phyloP scores from a whole-genome alignment of 2,888 invertebrate genomes.

The Neoaliturus tenellus region DNA sequence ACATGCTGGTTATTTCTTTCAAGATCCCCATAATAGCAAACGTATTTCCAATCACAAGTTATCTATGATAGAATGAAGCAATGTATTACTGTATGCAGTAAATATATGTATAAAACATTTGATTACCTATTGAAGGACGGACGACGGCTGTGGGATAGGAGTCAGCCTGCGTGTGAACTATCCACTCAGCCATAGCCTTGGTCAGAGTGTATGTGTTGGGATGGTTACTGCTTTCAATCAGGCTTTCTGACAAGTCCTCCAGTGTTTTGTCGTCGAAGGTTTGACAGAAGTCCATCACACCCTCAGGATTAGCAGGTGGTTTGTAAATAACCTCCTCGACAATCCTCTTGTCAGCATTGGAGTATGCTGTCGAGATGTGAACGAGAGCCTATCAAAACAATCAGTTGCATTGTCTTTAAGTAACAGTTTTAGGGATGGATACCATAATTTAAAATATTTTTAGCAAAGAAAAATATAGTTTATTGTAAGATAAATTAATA shows the following conservation, averaged over 20 bases:
- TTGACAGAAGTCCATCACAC: constrained; percentile 74
- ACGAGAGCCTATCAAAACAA: constrained; percentile 77
- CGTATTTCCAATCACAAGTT: too few species aligned
- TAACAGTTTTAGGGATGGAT: too few species aligned
- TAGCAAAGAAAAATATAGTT: too few species aligned
- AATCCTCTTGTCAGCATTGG: constrained; percentile 74
- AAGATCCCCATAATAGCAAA: too few species aligned
- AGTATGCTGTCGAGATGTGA: constrained; percentile 94
- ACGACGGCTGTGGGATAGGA: constrained; percentile 80
- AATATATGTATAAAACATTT: too few species aligned
- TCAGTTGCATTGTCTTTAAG: not conserved
- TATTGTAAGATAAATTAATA: too few species aligned
- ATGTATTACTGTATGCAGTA: too few species aligned
- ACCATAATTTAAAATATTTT: too few species aligned
- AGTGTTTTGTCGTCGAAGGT: constrained; percentile 73
- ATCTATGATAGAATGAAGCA: too few species aligned
- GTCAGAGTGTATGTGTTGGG: constrained; percentile 87
- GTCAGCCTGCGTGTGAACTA: constrained; percentile 77
- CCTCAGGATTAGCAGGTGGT: constrained; percentile 74
- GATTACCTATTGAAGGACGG: constrained; percentile 79
- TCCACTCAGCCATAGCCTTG: constrained; percentile 82
- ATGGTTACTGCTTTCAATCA: constrained; percentile 71
- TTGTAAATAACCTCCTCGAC: constrained; percentile 75
- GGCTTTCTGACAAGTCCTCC: constrained; percentile 72
- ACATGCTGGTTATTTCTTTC: too few species aligned